Evolutionary conservation across 1,140 invertebrate species (phyloP).

Genomic region (Microplitis demolitor): DNA sequence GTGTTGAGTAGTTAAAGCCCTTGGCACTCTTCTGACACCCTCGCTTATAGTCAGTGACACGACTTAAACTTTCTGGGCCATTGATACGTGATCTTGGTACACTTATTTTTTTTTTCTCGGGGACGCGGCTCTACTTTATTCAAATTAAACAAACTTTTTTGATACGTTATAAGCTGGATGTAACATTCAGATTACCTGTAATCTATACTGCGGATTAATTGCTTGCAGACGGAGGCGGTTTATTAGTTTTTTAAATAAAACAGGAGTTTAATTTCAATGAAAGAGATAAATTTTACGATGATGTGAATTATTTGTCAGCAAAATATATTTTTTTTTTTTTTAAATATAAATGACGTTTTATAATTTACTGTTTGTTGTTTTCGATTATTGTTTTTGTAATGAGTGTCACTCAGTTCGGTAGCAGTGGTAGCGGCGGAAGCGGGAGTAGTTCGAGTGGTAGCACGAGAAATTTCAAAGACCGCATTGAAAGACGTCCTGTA

Average conservation of each 20-base stretch:
- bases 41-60: background rate
- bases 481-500: constrained; percentile 19
- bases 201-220: too few species aligned
- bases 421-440: constrained; percentile 38
- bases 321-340: background rate
- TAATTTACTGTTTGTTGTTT: background rate
- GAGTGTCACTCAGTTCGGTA: constrained; percentile 43
- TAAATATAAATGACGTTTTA: constrained; percentile 14
- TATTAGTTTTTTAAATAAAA: too few species aligned
- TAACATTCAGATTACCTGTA: background rate
- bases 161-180: background rate
- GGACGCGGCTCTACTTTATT: background rate
- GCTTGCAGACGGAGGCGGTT: too few species aligned
- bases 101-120: background rate
- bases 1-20: constrained; percentile 5
- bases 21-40: constrained; percentile 8
- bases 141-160: background rate
- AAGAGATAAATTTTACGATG: too few species aligned
- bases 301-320: too few species aligned
- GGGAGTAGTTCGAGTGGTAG: constrained; percentile 35
- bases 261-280: too few species aligned
- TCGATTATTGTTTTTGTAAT: background rate
- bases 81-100: constrained; percentile 7
- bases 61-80: background rate
- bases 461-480: constrained; percentile 35